Percentiles rank a stretch among this genome's conserved stretches.
Conservation (phyloP, 2,888 invertebrate genomes). For the Ecliptopera silaceata region DNA sequence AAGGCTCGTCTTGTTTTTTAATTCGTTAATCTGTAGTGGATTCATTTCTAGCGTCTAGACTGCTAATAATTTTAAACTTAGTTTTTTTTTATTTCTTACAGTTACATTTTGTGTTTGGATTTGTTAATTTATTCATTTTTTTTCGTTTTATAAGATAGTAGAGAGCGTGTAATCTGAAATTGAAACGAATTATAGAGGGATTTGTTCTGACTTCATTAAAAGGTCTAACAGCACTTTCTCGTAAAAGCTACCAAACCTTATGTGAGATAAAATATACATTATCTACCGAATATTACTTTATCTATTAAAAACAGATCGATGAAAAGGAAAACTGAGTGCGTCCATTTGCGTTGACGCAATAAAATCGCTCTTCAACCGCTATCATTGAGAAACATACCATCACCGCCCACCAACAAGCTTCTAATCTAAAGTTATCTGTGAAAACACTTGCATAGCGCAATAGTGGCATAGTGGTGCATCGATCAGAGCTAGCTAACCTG, state of each 20-base stretch:
- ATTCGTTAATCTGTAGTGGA: background rate
- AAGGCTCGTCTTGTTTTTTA: slow-evolving; percentile 6
- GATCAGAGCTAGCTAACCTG: slow-evolving; percentile 53
- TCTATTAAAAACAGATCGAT: slow-evolving; percentile 14
- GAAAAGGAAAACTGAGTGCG: slow-evolving; percentile 26
- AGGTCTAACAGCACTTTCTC: too few species aligned
- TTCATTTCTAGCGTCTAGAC: slow-evolving; percentile 15
- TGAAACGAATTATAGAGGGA: too few species aligned
- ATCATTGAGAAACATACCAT: slow-evolving; percentile 29
- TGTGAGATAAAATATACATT: background rate
- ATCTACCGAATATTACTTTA: too few species aligned
- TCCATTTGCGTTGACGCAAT: slow-evolving; percentile 27
- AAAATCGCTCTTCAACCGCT: slow-evolving; percentile 25
- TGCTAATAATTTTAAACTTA: too few species aligned
- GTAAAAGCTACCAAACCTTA: background rate
- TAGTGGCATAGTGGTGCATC: slow-evolving; percentile 55
- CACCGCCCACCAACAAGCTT: slow-evolving; percentile 34
- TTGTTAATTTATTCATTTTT: too few species aligned
- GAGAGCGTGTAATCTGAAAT: too few species aligned
- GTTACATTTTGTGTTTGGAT: too few species aligned
- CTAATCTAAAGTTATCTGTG: slow-evolving; percentile 35
- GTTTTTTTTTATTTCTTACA: too few species aligned
- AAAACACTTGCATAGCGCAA: slow-evolving; percentile 39
- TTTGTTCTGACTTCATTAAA: too few species aligned
- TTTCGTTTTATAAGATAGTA: too few species aligned